phyloP scores from a whole-genome alignment of 2,888 invertebrate species.

The Girardia tigrina region DNA sequence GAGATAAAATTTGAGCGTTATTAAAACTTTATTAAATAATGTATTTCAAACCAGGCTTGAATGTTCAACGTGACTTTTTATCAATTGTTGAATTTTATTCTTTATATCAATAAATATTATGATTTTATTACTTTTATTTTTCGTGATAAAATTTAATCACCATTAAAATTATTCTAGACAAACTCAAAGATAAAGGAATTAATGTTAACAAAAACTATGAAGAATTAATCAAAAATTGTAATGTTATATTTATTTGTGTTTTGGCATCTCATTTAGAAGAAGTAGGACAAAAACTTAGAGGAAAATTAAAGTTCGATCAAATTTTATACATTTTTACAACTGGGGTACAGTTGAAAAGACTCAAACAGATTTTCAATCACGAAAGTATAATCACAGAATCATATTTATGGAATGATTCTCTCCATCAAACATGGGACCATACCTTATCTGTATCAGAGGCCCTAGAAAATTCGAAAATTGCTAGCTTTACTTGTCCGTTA shows the following conservation, averaged over 20 bases:
- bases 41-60: too few species aligned
- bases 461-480: background rate
- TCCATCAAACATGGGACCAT: background rate
- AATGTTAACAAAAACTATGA: background rate
- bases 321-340: constrained; percentile 1
- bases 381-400: background rate
- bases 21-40: too few species aligned
- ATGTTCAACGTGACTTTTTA: too few species aligned
- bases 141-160: too few species aligned
- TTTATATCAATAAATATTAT: too few species aligned
- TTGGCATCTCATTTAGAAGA: background rate
- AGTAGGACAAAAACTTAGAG: background rate
- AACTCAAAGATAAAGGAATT: background rate
- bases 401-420: background rate
- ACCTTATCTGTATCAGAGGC: background rate
- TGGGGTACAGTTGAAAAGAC: background rate
- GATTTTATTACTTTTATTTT: too few species aligned
- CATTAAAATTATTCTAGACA: too few species aligned
- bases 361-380: background rate
- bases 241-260: constrained; percentile 3
- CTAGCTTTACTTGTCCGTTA: background rate
- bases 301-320: background rate
- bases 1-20: too few species aligned
- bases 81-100: too few species aligned
- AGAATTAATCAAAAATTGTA: background rate